These are phyloP conservation scores for Polietes domitor DNA, from an alignment of 2,888 invertebrate genomes.

Conservation along the genomic window DNA sequence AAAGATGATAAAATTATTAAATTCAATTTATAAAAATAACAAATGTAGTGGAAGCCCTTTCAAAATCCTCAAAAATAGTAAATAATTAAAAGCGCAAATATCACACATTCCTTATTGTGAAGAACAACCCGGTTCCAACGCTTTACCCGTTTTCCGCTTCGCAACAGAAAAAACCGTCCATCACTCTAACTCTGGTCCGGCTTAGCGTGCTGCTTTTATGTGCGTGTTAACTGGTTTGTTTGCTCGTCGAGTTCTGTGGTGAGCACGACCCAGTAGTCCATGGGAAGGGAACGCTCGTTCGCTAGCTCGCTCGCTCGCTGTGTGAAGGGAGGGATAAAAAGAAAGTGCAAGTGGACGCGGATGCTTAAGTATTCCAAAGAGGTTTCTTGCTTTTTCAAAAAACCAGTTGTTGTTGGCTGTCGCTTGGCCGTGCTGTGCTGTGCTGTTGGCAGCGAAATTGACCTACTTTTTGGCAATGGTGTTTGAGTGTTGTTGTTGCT, in stretches of 20 bases:
- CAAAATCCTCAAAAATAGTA: no score
- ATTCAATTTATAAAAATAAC: no score
- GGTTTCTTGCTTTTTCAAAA: conserved; percentile 67
- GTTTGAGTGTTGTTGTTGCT: conserved; percentile 33
- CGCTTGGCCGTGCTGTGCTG: background rate
- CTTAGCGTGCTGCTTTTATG: background rate
- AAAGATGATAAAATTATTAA: no score
- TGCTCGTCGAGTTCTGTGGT: conserved; percentile 38
- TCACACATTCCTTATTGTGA: no score
- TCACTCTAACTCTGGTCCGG: no score
- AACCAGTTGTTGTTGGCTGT: conserved; percentile 60
- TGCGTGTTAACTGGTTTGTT: conserved; percentile 42
- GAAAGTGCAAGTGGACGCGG: conserved; percentile 79
- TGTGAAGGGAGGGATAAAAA: conserved; percentile 73
- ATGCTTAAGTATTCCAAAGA: conserved; percentile 78
- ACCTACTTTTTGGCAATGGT: conserved; percentile 56
- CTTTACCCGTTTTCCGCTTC: no score
- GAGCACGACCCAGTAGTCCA: conserved; percentile 11
- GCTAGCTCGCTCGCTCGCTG: conserved; percentile 43
- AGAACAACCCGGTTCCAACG: no score
- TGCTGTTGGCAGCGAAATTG: conserved; percentile 62
- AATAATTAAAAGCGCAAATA: no score
- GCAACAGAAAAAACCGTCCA: no score
- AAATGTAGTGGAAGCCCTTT: no score
- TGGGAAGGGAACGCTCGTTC: background rate